Percentiles rank a stretch among this genome's conserved stretches.
These are phyloP conservation scores for Sebastiscus tertius DNA, from an alignment of 2,797 vertebrate genomes.

Conservation along the genomic window DNA sequence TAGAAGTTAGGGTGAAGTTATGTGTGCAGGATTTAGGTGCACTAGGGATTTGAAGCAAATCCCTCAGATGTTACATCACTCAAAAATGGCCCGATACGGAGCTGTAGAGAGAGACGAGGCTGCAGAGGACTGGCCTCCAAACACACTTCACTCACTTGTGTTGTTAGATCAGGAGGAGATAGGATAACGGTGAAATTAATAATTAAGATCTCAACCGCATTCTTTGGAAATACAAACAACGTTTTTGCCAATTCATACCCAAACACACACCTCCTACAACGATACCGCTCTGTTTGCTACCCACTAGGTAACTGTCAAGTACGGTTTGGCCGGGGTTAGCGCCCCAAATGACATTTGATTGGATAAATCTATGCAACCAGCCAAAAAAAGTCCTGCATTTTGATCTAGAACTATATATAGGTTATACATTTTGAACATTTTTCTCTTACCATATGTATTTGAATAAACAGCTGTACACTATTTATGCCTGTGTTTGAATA, in stretches of 20 bases:
- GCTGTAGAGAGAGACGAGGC: no score
- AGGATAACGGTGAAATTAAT: not conserved
- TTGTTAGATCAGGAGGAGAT: not conserved
- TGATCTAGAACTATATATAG: not conserved
- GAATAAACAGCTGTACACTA: not conserved
- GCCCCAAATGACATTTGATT: not conserved
- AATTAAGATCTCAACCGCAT: not conserved
- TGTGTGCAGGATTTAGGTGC: no score
- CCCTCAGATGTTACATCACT: no score
- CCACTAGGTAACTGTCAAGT: not conserved
- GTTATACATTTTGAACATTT: no score
- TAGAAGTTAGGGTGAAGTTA: no score
- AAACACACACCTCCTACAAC: not conserved
- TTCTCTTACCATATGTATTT: not conserved
- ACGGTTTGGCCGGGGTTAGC: not conserved
- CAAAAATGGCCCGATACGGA: no score
- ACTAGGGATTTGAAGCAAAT: no score
- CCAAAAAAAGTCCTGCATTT: not conserved
- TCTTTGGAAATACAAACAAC: not conserved
- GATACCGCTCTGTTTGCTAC: fast-evolving
- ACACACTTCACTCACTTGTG: not conserved
- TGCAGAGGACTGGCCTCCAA: not conserved
- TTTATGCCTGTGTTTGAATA: not conserved
- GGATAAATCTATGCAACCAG: not conserved
- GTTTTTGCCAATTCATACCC: not conserved